Evolutionary conservation across 2,797 vertebrate genomes (phyloP), one percentile per base, ranked within the genome.

Genomic region (Sciaenops ocellatus): DNA sequence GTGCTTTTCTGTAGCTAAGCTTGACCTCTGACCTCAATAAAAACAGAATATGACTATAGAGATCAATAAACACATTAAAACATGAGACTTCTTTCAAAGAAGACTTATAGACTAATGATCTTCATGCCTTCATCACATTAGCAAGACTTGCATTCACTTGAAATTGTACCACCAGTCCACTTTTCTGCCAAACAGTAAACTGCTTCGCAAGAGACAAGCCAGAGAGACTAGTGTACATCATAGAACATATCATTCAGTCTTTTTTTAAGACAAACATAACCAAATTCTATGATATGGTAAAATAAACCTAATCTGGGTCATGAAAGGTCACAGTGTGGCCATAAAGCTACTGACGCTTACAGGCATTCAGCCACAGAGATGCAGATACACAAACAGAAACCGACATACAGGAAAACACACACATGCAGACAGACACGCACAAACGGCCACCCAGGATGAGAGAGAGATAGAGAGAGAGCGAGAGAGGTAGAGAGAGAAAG

Each of bases 361-460:
- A 76, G 48, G 46, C 47, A 7, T 50, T 50, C 48, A 30, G 63
- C 75, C 50, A 51, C 69, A 63, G 67, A 79, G 50, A 84, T 67
- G 59, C 61, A 84, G 71, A 73, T 41, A 81, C 71, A 66, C 72
- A 82, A 79, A 82, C 54, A 83, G 15, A 85, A 78, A 79, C 44
- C n/a, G 24, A 71, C 61, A 57, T 13, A 74, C 20, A 61, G 42
- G 62, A 65, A 84, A 79, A 80, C 50, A 76, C 86, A 85, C 68
- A 77, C 69, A 73, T 41, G 48, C 69, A 84, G 51, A 77, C 71
- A 76, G 62, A 84, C 74, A 79, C 20, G 28, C 70, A 76, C 78
- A 86, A 62, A 85, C 69, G 95, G 87, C 95, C 95, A 96, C 95
- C 95, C 94, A 96, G 90, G 90, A 92, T 73, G 79, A 82, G 76